Conservation (phyloP, 2,888 invertebrate genomes). For the Tenthredo distinguenda region DNA sequence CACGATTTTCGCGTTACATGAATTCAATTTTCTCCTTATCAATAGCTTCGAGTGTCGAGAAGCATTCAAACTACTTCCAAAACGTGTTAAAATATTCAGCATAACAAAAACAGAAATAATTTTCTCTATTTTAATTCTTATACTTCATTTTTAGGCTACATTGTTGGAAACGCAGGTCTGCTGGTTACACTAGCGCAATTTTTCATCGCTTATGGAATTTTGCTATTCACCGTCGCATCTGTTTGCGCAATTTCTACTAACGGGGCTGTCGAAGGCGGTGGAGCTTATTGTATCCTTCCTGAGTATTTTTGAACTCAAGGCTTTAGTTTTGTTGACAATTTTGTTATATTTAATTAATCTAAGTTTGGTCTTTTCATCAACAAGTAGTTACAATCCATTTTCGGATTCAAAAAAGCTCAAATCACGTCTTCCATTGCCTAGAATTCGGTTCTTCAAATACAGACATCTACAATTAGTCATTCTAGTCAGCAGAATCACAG, state of each 20-base stretch:
- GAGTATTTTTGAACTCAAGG: background rate
- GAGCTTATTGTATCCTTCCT: conserved; percentile 98
- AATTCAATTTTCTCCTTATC: background rate
- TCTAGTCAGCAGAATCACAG: background rate
- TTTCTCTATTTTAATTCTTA: background rate
- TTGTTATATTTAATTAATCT: conserved; percentile 58
- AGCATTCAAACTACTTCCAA: too few species aligned
- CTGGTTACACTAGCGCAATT: conserved; percentile 93
- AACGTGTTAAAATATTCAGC: too few species aligned
- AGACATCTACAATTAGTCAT: background rate
- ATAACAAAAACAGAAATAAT: background rate
- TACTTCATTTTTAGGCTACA: conserved; percentile 86
- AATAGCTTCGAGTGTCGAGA: too few species aligned
- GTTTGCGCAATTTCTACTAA: conserved; percentile 99
- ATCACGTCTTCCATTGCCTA: background rate
- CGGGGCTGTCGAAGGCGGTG: conserved; percentile 99
- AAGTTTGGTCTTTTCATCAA: background rate
- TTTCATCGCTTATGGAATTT: conserved; percentile 95
- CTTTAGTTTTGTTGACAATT: background rate
- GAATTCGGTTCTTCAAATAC: background rate
- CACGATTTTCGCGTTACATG: conserved; percentile 70
- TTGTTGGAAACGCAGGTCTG: conserved; percentile 97
- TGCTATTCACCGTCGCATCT: conserved; percentile 96
- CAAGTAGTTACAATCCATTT: background rate
- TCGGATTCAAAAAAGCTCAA: background rate